Evolutionary conservation across 2,113 vertebrate species (phyloP).

Genomic region (Lepisosteus oculatus): DNA sequence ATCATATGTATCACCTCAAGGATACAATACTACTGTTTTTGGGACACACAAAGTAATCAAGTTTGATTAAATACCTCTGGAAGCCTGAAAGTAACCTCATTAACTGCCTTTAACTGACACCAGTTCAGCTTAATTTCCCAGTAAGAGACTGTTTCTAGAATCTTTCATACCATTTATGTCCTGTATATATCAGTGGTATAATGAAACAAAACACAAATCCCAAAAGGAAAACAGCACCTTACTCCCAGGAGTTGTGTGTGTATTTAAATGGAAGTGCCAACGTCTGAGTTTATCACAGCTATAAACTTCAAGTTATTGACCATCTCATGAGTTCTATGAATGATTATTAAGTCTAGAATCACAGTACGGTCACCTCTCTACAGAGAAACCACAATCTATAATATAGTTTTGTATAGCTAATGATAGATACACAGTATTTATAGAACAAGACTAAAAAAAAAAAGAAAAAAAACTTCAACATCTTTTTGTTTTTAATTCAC

Average conservation of each 20-base stretch:
- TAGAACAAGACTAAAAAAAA: constrained; percentile 63
- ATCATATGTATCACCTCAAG: no score
- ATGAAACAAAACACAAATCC: constrained; percentile 18
- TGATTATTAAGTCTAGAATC: constrained; percentile 79
- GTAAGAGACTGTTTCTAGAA: constrained; percentile 25
- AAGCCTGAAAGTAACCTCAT: no score
- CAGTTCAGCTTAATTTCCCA: constrained; percentile 68
- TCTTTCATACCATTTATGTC: constrained; percentile 35
- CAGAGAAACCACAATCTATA: constrained; percentile 87
- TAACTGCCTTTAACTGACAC: constrained; percentile 6
- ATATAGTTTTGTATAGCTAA: constrained; percentile 84
- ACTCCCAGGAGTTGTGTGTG: constrained; percentile 73
- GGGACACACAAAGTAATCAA: neutral
- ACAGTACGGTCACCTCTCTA: constrained; percentile 87
- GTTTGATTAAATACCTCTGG: neutral
- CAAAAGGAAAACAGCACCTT: constrained; percentile 81
- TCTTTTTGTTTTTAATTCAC: constrained; percentile 79
- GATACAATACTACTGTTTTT: no score
- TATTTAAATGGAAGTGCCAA: constrained; percentile 76
- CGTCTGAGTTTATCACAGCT: constrained; percentile 76
- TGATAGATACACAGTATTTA: constrained; percentile 87
- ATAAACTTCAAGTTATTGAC: constrained; percentile 80
- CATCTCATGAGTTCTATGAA: constrained; percentile 80
- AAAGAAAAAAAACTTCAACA: constrained; percentile 49
- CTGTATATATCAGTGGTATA: constrained; percentile 40